A percentile compares a stretch with the other conserved stretches of the same genome.
Evolutionary conservation across 2,888 invertebrate genomes (phyloP).

Genomic region (Xanthia togata): DNA sequence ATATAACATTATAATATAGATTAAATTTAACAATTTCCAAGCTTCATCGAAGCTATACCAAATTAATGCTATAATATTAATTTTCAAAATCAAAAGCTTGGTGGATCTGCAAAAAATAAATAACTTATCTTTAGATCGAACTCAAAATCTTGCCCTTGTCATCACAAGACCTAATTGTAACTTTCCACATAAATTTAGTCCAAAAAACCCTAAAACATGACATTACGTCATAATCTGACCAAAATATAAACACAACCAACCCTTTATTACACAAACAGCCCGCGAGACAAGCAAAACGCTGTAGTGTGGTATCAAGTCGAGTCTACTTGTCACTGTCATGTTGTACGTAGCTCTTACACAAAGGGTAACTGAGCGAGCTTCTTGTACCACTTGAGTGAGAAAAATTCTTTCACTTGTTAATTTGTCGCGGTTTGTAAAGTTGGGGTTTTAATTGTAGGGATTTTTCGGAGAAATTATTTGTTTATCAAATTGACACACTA

Average conservation of each 20-base stretch:
- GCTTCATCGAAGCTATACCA: no score
- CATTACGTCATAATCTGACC: slow-evolving; percentile 32
- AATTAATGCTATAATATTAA: no score
- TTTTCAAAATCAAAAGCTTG: background rate
- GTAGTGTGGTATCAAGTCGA: slow-evolving; percentile 59
- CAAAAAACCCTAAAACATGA: slow-evolving; percentile 1
- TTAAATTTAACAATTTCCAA: no score
- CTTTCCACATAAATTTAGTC: background rate
- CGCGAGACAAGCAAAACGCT: slow-evolving; percentile 45
- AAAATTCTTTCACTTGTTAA: slow-evolving; percentile 54
- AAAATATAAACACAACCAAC: slow-evolving; percentile 39
- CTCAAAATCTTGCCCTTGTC: background rate
- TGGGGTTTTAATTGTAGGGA: slow-evolving; percentile 7
- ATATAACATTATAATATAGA: no score
- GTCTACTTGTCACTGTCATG: slow-evolving; percentile 72
- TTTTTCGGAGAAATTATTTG: background rate
- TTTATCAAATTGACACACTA: background rate
- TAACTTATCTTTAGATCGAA: background rate
- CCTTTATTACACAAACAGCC: slow-evolving; percentile 38
- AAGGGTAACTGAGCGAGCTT: slow-evolving; percentile 63
- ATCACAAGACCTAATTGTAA: background rate
- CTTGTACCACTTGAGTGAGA: slow-evolving; percentile 59
- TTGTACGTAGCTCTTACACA: slow-evolving; percentile 61
- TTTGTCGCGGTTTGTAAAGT: slow-evolving; percentile 28
- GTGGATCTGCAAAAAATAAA: background rate